These are phyloP conservation scores for Watsonalla binaria DNA, from an alignment of 2,888 invertebrate species.

Conservation along the genomic window DNA sequence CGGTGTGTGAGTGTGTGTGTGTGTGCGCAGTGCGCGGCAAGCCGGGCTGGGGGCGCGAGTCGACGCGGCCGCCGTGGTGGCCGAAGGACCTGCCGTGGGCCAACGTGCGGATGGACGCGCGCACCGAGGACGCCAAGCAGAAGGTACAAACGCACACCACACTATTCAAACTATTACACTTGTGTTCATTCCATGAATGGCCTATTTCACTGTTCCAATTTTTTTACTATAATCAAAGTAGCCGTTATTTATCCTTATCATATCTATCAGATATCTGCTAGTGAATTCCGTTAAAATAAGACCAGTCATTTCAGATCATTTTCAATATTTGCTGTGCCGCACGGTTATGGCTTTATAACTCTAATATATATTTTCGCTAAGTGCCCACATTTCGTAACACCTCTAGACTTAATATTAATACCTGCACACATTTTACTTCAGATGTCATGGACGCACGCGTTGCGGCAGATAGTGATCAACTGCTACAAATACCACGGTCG, in stretches of 20 bases:
- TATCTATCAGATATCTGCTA: no score
- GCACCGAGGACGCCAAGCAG: slow-evolving; percentile 97
- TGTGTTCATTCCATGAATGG: background rate
- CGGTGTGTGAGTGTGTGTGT: background rate
- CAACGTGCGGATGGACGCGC: slow-evolving; percentile 97
- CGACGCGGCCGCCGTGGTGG: slow-evolving; percentile 98
- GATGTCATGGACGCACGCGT: slow-evolving; percentile 99
- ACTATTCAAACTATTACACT: no score
- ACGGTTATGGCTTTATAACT: no score
- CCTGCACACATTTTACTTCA: slow-evolving; percentile 42
- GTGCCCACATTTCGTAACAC: no score
- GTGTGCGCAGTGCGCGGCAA: slow-evolving; percentile 85
- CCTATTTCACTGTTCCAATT: background rate
- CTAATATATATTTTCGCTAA: no score
- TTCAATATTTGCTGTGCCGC: no score
- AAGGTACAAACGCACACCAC: slow-evolving; percentile 81
- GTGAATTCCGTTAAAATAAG: no score
- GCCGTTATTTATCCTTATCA: no score
- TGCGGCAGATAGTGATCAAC: slow-evolving; percentile 97
- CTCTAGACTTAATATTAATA: no score
- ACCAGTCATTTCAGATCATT: no score
- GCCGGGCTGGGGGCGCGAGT: slow-evolving; percentile 98
- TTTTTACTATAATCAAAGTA: no score
- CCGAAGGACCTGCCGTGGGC: slow-evolving; percentile 99
- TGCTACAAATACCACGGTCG: slow-evolving; percentile 99